Conservation (phyloP, 2,888 invertebrate genomes). For the Oasisia sp. region DNA sequence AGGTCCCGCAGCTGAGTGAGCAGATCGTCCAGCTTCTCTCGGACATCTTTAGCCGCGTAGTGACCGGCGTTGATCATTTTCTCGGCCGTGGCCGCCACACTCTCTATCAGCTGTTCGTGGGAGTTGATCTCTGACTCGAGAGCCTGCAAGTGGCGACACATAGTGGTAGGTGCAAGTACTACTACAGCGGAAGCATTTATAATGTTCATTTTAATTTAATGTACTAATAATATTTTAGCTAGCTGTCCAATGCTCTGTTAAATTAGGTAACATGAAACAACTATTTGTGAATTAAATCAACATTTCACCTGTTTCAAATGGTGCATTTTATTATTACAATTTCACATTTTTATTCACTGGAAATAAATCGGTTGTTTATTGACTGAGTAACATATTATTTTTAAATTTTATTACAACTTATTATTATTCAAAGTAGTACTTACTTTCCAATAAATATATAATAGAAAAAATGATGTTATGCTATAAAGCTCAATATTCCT, state of each 20-base stretch:
- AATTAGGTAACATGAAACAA: no score
- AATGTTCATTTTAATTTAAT: neutral
- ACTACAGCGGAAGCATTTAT: neutral
- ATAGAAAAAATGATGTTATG: no score
- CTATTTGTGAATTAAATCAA: no score
- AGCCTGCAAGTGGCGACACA: constrained; percentile 65
- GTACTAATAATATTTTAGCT: neutral
- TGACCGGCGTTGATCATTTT: constrained; percentile 85
- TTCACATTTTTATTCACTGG: no score
- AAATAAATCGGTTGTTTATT: no score
- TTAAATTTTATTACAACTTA: no score
- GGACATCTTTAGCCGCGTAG: constrained; percentile 82
- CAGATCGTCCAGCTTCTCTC: constrained; percentile 75
- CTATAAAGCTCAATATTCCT: no score
- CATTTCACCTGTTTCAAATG: no score
- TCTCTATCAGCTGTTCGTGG: constrained; percentile 84
- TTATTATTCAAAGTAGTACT: no score
- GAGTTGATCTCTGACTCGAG: constrained; percentile 89
- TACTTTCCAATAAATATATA: no score
- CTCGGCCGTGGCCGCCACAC: constrained; percentile 78
- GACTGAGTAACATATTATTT: no score
- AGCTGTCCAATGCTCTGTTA: neutral
- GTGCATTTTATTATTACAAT: no score
- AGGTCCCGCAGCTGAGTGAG: constrained; percentile 77
- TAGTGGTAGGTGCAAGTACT: neutral